Percentiles rank a stretch among this genome's conserved stretches.
Conservation (phyloP, 92 coral and sea anemone genomes). For the Epizoanthus stellaris region DNA sequence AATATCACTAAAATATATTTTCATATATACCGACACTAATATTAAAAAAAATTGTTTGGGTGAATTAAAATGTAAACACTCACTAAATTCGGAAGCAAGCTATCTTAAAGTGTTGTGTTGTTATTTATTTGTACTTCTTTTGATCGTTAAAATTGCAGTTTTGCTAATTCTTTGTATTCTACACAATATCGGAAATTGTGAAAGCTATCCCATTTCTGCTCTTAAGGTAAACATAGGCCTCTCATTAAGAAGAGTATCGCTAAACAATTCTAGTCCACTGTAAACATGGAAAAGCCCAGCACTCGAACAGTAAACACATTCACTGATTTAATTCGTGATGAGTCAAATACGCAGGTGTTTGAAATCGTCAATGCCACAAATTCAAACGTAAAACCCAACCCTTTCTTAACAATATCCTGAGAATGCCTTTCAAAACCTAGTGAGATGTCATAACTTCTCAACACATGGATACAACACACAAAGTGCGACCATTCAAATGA, state of each 20-base stretch:
- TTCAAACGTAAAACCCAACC: no score
- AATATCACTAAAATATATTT: constrained; percentile 1
- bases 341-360: no score
- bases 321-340: neutral
- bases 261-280: neutral
- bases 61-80: neutral
- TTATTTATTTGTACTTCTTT: neutral
- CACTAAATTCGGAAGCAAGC: neutral
- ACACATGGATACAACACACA: no score
- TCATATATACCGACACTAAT: constrained; percentile 12
- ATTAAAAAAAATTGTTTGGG: no score
- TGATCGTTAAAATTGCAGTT: neutral
- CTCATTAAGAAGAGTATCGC: neutral
- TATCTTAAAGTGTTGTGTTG: neutral
- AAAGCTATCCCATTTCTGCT: neutral
- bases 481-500: no score
- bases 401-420: no score
- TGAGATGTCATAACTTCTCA: no score
- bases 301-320: neutral
- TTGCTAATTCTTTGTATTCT: neutral
- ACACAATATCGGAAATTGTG: neutral
- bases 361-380: no score
- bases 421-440: no score
- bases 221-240: neutral
- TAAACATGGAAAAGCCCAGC: neutral